phyloP scores from a whole-genome alignment of 2,113 vertebrate species.

The Nerophis ophidion region DNA sequence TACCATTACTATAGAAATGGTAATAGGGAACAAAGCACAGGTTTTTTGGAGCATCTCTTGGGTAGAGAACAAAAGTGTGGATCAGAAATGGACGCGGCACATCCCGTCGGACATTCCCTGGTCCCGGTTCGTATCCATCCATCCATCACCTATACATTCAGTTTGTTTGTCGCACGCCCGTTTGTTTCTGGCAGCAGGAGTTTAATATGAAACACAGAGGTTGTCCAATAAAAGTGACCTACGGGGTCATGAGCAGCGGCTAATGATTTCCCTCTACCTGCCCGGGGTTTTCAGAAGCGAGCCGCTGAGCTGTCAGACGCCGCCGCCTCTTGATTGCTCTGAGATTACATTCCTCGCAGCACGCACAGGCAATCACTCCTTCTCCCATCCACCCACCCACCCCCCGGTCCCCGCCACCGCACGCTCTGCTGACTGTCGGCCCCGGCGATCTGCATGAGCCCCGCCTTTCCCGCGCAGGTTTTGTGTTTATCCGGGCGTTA shows the following conservation, averaged over 20 bases:
- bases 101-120: constrained; percentile 18
- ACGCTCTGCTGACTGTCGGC: constrained; percentile 28
- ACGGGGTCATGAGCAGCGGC: constrained; percentile 48
- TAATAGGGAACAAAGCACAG: constrained; percentile 35
- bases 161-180: constrained; percentile 27
- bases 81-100: constrained; percentile 51
- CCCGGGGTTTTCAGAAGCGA: constrained; percentile 46
- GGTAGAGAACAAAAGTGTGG: constrained; percentile 54
- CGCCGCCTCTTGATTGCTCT: constrained; percentile 60
- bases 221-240: constrained; percentile 66
- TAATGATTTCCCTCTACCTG: constrained; percentile 63
- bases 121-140: constrained; percentile 16
- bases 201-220: constrained; percentile 50
- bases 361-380: constrained; percentile 61
- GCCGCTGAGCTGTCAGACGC: constrained; percentile 42
- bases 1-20: constrained; percentile 14
- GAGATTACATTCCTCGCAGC: constrained; percentile 62
- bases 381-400: too few relatives aligned
- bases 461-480: constrained; percentile 16
- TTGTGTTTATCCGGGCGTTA: constrained; percentile 1
- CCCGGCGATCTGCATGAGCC: constrained; percentile 30
- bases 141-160: constrained; percentile 10
- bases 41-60: constrained; percentile 38
- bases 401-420: constrained; percentile 19
- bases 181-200: constrained; percentile 30